Evolutionary conservation across 2,113 vertebrate genomes (phyloP).

Genomic region (Brachirus orientalis): DNA sequence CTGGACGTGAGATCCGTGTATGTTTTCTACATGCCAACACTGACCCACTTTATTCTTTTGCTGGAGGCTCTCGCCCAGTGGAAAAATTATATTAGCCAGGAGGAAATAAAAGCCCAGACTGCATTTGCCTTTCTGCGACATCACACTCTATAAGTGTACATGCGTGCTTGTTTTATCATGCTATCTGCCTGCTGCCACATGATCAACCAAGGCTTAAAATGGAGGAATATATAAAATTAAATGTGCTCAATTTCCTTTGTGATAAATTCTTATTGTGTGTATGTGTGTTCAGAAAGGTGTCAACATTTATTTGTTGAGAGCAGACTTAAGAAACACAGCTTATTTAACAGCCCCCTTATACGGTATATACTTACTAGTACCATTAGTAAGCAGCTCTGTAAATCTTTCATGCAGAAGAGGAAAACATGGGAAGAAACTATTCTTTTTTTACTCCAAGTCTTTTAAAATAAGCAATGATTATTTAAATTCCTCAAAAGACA

Average conservation of each 20-base stretch:
- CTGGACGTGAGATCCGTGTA: too few relatives aligned
- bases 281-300: conserved; percentile 1
- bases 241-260: conserved; percentile 59
- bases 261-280: conserved; percentile 43
- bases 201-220: conserved; percentile 58
- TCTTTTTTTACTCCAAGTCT: too few relatives aligned
- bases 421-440: neutral
- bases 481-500: too few relatives aligned
- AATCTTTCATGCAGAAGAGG: neutral
- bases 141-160: conserved; percentile 55
- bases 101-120: conserved; percentile 63
- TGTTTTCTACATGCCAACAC: conserved; percentile 41
- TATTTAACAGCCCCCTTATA: neutral
- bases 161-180: neutral
- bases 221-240: conserved; percentile 59
- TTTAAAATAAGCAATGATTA: too few relatives aligned
- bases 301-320: conserved; percentile 13
- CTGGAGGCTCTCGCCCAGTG: conserved; percentile 36
- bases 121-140: conserved; percentile 67
- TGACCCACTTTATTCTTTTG: conserved; percentile 58
- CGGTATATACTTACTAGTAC: neutral
- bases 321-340: conserved; percentile 5
- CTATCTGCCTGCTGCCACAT: conserved; percentile 43
- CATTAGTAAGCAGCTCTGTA: neutral
- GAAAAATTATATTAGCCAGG: conserved; percentile 69